Percentiles rank a stretch among this genome's conserved stretches.
phyloP scores from a whole-genome alignment of 2,888 invertebrate genomes.

The Apodemia mormo region DNA sequence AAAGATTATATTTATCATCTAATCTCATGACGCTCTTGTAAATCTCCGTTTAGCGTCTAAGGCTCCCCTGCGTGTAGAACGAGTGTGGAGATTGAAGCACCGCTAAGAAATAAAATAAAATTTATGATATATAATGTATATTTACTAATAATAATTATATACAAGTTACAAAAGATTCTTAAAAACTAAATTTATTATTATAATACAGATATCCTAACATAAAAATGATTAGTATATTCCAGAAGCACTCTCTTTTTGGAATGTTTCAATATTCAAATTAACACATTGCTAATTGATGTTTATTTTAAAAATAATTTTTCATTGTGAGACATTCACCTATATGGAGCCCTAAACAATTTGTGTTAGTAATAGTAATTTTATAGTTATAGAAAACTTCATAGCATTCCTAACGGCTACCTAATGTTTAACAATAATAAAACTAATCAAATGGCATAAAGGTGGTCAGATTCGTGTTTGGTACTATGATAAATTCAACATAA shows the following conservation, averaged over 20 bases:
- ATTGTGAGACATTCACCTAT: neutral
- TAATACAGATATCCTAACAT: neutral
- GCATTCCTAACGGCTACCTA: neutral
- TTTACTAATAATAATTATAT: slow-evolving; percentile 39
- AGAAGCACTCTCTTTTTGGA: neutral
- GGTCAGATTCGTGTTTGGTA: slow-evolving; percentile 2
- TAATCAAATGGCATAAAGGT: slow-evolving; percentile 5
- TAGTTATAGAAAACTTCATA: slow-evolving; percentile 7
- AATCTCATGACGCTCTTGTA: too few species aligned
- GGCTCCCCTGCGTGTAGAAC: too few species aligned
- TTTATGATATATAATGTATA: slow-evolving; percentile 19
- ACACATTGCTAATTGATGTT: neutral
- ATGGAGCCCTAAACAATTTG: neutral
- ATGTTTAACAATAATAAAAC: slow-evolving; percentile 13
- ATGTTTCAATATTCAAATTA: slow-evolving; percentile 3
- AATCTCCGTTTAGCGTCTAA: too few species aligned
- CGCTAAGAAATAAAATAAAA: neutral
- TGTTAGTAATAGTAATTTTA: neutral
- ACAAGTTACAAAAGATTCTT: slow-evolving; percentile 65
- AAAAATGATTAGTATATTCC: neutral
- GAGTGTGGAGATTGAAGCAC: too few species aligned
- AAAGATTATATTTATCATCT: too few species aligned
- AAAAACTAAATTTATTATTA: slow-evolving; percentile 26
- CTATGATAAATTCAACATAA: neutral
- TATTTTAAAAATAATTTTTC: neutral